A percentile compares a stretch with the other conserved stretches of the same genome.
phyloP scores from a whole-genome alignment of 2,113 vertebrate genomes.

The Gallinago media region DNA sequence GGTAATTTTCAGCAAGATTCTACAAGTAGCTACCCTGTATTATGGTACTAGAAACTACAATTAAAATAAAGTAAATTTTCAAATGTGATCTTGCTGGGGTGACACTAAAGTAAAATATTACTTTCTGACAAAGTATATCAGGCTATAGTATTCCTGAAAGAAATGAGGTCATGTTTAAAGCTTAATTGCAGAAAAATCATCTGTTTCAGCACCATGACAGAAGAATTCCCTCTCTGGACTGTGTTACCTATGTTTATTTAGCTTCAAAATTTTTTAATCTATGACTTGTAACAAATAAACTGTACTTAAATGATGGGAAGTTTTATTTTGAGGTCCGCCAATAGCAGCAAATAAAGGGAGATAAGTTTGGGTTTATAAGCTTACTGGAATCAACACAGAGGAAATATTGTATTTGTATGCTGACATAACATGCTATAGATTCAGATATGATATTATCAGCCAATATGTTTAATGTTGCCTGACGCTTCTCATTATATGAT shows the following conservation, averaged over 20 bases:
- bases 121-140: not conserved
- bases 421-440: slow-evolving; percentile 10
- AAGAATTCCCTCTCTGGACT: not conserved
- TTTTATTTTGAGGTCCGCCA: not conserved
- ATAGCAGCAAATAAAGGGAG: not conserved
- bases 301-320: not conserved
- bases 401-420: slow-evolving; percentile 14
- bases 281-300: not conserved
- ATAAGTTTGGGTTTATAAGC: slow-evolving; percentile 7
- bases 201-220: not conserved
- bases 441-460: not conserved
- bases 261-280: not conserved
- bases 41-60: not conserved
- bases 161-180: slow-evolving; percentile 1
- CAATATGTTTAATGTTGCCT: not conserved
- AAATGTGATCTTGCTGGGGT: not conserved
- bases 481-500: slow-evolving; percentile 6
- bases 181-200: not conserved
- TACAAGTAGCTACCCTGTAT: not conserved
- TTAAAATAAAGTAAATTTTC: not conserved
- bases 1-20: not conserved
- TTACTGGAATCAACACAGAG: not conserved
- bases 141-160: not conserved
- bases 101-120: not conserved
- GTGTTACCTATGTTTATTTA: not conserved